Conservation (phyloP, 2,113 vertebrate species). For the Zootoca vivipara region DNA sequence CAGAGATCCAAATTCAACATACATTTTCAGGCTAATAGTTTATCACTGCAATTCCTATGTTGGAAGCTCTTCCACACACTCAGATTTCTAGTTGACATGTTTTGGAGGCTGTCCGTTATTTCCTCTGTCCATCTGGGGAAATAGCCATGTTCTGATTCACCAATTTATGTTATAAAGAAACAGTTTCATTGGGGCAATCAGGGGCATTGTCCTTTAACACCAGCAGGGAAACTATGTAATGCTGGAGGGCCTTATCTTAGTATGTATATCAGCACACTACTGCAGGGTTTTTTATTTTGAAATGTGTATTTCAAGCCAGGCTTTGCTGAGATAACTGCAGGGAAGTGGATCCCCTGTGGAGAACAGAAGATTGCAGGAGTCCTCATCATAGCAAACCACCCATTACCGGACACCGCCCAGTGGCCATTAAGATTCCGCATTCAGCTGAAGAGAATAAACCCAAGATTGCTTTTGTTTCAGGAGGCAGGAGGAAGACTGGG, state of each 20-base stretch:
- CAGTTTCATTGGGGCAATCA: neutral
- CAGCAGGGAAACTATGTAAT: constrained; percentile 5
- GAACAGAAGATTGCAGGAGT: constrained; percentile 10
- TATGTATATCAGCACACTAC: constrained; percentile 7
- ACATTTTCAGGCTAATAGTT: neutral
- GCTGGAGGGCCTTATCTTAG: neutral
- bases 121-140: neutral
- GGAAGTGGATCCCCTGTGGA: constrained; percentile 36
- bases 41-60: neutral
- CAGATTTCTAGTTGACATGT: neutral
- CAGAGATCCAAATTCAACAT: neutral
- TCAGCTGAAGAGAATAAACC: constrained; percentile 36
- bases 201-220: neutral
- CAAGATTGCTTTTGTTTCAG: constrained; percentile 47
- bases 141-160: neutral
- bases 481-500: neutral
- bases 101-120: neutral
- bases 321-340: constrained; percentile 40
- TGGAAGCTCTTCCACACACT: neutral
- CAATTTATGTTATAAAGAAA: neutral
- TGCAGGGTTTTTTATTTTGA: constrained; percentile 40
- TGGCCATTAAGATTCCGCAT: constrained; percentile 26
- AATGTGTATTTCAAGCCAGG: constrained; percentile 38
- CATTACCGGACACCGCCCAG: constrained; percentile 33
- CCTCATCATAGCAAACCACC: constrained; percentile 28